Conservation (phyloP, 2,113 vertebrate genomes). For the Nansenia antarctica region DNA sequence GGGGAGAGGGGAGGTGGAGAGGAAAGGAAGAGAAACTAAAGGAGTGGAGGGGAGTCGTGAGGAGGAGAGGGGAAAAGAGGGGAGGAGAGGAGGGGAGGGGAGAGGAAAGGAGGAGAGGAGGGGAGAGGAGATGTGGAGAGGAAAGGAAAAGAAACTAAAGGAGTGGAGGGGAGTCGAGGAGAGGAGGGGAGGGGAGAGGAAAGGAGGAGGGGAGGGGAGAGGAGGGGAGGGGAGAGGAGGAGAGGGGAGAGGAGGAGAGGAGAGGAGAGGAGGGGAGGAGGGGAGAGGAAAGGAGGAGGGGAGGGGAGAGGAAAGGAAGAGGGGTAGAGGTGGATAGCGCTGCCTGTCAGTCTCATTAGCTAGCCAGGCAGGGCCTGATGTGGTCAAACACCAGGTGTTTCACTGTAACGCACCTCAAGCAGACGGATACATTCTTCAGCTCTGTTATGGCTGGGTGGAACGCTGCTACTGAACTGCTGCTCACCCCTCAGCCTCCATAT, state of each 20-base stretch:
- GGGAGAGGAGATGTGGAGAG: conserved; percentile 11
- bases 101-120: too few species aligned
- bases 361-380: conserved; percentile 26
- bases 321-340: conserved; percentile 7
- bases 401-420: conserved; percentile 48
- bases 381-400: conserved; percentile 77
- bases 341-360: conserved; percentile 62
- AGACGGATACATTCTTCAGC: conserved; percentile 57
- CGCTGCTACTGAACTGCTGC: conserved; percentile 46
- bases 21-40: too few species aligned
- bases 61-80: conserved; percentile 35
- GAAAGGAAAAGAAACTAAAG: too few species aligned
- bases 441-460: conserved; percentile 48
- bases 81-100: conserved; percentile 10
- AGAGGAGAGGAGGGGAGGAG: conserved; percentile 34
- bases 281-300: conserved; percentile 14
- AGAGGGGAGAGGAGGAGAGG: too few species aligned
- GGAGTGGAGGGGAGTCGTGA: too few species aligned
- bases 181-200: conserved; percentile 18
- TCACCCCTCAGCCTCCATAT: too few species aligned
- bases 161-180: too few species aligned
- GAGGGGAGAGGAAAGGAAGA: conserved; percentile 49
- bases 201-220: conserved; percentile 28
- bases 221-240: conserved; percentile 41
- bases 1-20: conserved; percentile 14